phyloP scores from a whole-genome alignment of 2,113 vertebrate species.

The Actinemys pallida region DNA sequence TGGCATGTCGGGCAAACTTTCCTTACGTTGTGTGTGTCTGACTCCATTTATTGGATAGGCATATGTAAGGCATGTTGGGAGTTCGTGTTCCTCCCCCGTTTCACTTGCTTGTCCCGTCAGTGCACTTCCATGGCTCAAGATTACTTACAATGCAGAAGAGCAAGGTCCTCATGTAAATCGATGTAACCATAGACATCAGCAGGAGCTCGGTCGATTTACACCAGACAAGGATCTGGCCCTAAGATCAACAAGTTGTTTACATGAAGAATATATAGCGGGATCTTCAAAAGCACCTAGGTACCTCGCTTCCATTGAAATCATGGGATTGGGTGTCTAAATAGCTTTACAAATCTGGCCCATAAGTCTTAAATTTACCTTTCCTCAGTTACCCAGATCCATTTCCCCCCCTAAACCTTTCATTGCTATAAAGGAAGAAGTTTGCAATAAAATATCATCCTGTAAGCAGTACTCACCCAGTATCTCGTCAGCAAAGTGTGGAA shows the following conservation, averaged over 20 bases:
- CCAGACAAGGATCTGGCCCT: background rate
- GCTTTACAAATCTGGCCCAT: background rate
- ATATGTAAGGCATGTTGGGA: background rate
- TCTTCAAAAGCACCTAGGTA: background rate
- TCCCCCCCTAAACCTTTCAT: background rate
- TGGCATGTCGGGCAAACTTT: accelerated
- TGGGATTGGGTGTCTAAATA: background rate
- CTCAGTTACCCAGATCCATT: background rate
- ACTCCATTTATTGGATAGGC: background rate
- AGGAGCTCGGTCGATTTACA: background rate
- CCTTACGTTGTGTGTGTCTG: background rate
- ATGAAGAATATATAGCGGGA: background rate
- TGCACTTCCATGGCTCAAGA: background rate
- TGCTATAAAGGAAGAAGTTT: background rate
- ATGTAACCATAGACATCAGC: background rate
- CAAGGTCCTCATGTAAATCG: background rate
- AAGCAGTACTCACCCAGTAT: background rate
- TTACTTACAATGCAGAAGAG: background rate
- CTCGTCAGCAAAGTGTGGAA: background rate
- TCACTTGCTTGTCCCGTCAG: background rate
- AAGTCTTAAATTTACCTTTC: background rate
- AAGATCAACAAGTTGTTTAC: background rate
- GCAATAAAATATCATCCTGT: background rate
- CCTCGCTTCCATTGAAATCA: background rate
- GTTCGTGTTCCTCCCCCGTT: background rate